phyloP scores from a whole-genome alignment of 2,113 vertebrate genomes.

The Struthidea cinerea region DNA sequence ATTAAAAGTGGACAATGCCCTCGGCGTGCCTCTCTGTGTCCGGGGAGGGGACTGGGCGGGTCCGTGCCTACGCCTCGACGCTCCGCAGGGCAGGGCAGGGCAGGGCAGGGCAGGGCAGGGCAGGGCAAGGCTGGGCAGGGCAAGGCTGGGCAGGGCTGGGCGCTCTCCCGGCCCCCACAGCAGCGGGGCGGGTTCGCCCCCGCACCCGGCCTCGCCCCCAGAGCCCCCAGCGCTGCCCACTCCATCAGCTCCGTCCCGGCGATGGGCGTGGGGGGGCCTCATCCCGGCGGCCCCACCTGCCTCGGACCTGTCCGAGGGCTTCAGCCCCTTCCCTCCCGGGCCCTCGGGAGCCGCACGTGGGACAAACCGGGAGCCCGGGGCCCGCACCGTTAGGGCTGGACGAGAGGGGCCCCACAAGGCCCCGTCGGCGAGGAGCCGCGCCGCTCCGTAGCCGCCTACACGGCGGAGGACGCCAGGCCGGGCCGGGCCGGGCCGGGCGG shows the following conservation, averaged over 20 bases:
- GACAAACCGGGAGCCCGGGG: not conserved
- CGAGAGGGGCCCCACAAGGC: rapidly evolving
- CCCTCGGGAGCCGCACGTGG: not conserved
- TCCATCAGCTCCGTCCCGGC: not conserved
- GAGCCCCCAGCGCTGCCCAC: not conserved
- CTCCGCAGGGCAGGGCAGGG: rapidly evolving
- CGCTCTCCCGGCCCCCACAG: rapidly evolving
- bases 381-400: too few relatives aligned
- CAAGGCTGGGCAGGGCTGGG: rapidly evolving
- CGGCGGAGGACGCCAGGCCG: not conserved
- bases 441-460: too few relatives aligned
- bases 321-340: too few relatives aligned
- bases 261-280: not conserved
- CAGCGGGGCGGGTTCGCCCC: rapidly evolving
- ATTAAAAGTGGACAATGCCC: constrained; percentile 70
- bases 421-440: too few relatives aligned
- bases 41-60: not conserved
- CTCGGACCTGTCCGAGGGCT: not conserved
- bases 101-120: too few relatives aligned
- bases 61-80: not conserved
- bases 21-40: not conserved
- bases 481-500: not conserved
- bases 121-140: not conserved
- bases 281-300: too few relatives aligned
- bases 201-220: not conserved